Conservation (phyloP, 2,113 vertebrate genomes). For the Macroglossus sobrinus region DNA sequence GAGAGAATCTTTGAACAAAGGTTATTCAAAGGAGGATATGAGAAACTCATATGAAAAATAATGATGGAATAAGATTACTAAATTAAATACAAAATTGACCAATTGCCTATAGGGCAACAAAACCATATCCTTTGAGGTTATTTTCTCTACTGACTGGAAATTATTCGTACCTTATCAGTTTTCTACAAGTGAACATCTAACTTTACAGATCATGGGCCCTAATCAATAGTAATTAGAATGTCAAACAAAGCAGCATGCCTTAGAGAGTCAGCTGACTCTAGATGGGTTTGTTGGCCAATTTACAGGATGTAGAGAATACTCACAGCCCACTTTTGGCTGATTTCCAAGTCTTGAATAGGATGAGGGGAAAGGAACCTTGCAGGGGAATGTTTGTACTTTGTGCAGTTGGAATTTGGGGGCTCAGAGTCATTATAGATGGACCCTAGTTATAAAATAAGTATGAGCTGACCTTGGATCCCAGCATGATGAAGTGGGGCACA, state of each 20-base stretch:
- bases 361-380: neutral
- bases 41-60: neutral
- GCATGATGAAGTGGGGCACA: no score
- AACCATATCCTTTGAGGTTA: neutral
- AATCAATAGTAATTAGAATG: neutral
- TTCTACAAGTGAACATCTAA: neutral
- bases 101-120: neutral
- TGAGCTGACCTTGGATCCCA: neutral
- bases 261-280: neutral
- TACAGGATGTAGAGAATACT: neutral
- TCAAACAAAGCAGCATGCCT: neutral
- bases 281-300: neutral
- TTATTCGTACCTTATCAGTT: neutral
- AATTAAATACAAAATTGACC: neutral
- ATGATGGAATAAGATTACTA: neutral
- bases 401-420: neutral
- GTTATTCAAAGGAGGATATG: neutral
- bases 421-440: neutral
- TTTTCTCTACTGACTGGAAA: neutral
- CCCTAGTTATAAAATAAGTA: neutral
- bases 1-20: neutral
- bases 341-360: neutral
- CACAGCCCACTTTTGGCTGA: no score
- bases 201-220: neutral
- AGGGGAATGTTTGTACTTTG: neutral